phyloP scores from a whole-genome alignment of 2,113 vertebrate species.

The Clarias magur region DNA sequence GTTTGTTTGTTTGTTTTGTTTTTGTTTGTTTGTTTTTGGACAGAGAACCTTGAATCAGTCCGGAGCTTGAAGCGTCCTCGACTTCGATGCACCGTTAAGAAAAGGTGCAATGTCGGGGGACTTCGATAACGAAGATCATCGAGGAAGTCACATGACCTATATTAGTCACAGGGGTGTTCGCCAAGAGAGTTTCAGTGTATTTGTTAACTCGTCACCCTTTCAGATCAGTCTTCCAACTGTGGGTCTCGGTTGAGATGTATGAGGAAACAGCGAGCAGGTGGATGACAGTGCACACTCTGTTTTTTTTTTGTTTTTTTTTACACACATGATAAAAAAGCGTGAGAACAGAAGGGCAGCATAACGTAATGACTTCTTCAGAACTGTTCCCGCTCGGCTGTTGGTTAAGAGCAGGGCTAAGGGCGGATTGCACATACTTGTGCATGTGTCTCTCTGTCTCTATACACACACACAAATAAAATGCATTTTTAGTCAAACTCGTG shows the following conservation, averaged over 20 bases:
- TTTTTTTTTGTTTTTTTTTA: no score
- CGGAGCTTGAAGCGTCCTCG: neutral
- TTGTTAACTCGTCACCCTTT: neutral
- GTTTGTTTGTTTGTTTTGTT: no score
- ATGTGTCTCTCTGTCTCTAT: neutral
- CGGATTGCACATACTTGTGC: neutral
- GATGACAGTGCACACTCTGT: neutral
- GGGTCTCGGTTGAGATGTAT: neutral
- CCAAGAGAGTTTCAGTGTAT: neutral
- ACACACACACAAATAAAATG: neutral
- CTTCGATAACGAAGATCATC: neutral
- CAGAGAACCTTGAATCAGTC: neutral
- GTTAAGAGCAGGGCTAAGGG: conserved; percentile 8
- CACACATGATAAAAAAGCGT: neutral
- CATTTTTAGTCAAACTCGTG: neutral
- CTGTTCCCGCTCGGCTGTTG: conserved; percentile 26
- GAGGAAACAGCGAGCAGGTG: neutral
- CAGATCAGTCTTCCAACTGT: neutral
- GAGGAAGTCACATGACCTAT: conserved; percentile 15
- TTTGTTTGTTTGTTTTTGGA: neutral
- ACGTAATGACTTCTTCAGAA: conserved; percentile 40
- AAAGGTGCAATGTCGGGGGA: neutral
- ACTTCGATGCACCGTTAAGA: neutral
- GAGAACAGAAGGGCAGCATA: conserved; percentile 20
- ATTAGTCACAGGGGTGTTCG: neutral